These are phyloP conservation scores for Brienomyrus brachyistius DNA, from an alignment of 2,113 vertebrate genomes.

Conservation along the genomic window DNA sequence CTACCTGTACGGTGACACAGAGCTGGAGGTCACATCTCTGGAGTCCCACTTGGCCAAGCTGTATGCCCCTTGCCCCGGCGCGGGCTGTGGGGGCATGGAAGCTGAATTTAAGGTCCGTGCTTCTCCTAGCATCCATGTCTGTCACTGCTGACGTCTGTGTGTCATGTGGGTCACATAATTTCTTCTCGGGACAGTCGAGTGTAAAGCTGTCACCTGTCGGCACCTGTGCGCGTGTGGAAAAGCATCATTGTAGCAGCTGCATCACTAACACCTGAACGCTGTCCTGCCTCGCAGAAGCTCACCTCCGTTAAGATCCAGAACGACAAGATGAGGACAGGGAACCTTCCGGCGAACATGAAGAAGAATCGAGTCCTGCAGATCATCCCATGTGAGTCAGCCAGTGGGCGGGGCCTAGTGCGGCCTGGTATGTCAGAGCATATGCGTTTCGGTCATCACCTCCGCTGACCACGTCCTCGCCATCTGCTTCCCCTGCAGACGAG, in stretches of 20 bases:
- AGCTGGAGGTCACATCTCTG: conserved; percentile 94
- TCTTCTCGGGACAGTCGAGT: not conserved
- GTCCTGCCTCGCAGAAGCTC: conserved; percentile 69
- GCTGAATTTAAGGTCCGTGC: conserved; percentile 88
- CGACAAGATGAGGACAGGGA: conserved; percentile 97
- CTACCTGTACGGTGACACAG: conserved; percentile 94
- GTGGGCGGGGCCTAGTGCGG: not conserved
- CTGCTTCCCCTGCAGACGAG: conserved; percentile 69
- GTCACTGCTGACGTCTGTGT: not conserved
- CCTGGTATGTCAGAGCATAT: not conserved
- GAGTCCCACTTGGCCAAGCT: conserved; percentile 93
- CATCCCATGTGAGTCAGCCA: conserved; percentile 83
- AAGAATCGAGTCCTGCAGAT: conserved; percentile 97
- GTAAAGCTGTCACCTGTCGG: not conserved
- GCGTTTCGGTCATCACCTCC: not conserved
- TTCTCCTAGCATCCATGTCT: not conserved
- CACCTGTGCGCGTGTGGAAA: not conserved
- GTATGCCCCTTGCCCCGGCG: conserved; percentile 83
- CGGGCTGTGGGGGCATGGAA: conserved; percentile 86
- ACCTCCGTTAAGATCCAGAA: conserved; percentile 99
- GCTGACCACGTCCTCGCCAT: not conserved
- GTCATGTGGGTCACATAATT: not conserved
- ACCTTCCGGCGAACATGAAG: conserved; percentile 97
- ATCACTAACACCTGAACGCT: not conserved
- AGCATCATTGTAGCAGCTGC: too few species aligned